Base-by-base conservation (phyloP, 2,888 invertebrate genomes). In the Axea sp. region DNA sequence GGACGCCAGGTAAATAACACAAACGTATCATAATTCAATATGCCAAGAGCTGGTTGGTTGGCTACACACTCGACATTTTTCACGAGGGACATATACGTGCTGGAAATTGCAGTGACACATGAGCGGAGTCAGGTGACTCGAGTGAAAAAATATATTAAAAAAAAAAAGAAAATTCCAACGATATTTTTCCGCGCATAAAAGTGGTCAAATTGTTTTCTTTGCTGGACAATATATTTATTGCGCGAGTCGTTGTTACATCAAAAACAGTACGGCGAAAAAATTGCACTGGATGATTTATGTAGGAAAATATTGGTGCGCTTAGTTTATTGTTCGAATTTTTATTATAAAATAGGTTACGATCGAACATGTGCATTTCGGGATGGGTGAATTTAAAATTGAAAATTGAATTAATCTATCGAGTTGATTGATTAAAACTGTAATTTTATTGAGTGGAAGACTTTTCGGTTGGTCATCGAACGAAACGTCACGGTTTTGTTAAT, bases 1-100 rank as follows among this genome's bases (percentile, higher is more conserved):
- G 33, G 26, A 55, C 53, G 57, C 26, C 47, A 30, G 47, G 49
- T 37, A 64, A 64, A 71, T 57, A 71, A 71, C 71, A 71, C 71
- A 71, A 62, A 71, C 43, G 55, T 71, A 71, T 71, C 71, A 71
- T 69, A 69, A 71, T 71, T 71, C 60, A 71, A 71, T 71, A 55
- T 55, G 62, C 59, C 71, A 53, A 55, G 55, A 62, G 62, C 62
- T 39, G 47, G 51, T 51, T 62, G 53, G 69, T 47, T 47, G 47
- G 71, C 62, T 47, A 39, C 51, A 31, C 57, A 41, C 62, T 62
- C 62, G 62, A 62, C 71, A 71, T 71, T 55, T 72, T 72, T 65
- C 72, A 49, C 47, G 41, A 19, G 15, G 26, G 15, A 31, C 26
- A 47, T 39, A 41, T 55, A 59, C 59, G 45, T 9, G 51, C 51